Percentiles rank a stretch among this genome's conserved stretches.
Conservation (phyloP, 2,888 invertebrate genomes). For the Cataglyphis albicans region DNA sequence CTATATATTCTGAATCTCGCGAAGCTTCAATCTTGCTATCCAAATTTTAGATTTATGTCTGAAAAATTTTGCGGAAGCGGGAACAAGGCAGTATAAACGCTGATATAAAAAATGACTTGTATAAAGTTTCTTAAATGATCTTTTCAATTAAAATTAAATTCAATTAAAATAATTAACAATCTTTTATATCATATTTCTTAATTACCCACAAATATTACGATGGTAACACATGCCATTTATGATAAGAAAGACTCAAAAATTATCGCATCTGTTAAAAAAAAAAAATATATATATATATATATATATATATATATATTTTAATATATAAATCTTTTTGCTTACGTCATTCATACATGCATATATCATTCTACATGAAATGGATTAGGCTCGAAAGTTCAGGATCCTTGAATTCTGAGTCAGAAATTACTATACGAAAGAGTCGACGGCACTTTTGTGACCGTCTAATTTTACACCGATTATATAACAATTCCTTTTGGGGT, state of each 20-base stretch:
- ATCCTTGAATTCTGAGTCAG: neutral
- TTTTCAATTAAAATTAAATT: neutral
- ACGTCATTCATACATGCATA: neutral
- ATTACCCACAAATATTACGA: neutral
- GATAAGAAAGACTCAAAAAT: neutral
- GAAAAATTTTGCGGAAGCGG: neutral
- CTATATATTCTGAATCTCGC: neutral
- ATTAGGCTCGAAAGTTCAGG: neutral
- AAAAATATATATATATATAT: too few relatives aligned
- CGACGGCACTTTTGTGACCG: neutral
- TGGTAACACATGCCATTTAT: neutral
- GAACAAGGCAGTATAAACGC: neutral
- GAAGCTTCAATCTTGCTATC: neutral
- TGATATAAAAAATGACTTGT: too few relatives aligned
- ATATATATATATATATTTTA: neutral
- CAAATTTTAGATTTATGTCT: neutral
- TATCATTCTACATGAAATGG: neutral
- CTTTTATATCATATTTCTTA: neutral
- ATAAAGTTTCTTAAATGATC: neutral
- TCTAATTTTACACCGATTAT: conserved; percentile 36
- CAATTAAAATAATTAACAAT: neutral
- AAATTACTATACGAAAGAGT: neutral
- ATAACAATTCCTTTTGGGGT: conserved; percentile 13
- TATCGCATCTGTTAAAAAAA: neutral
- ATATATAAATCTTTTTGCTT: neutral